Evolutionary conservation across 1,140 invertebrate species (phyloP).

Genomic region (Mizuhopecten yessoensis): DNA sequence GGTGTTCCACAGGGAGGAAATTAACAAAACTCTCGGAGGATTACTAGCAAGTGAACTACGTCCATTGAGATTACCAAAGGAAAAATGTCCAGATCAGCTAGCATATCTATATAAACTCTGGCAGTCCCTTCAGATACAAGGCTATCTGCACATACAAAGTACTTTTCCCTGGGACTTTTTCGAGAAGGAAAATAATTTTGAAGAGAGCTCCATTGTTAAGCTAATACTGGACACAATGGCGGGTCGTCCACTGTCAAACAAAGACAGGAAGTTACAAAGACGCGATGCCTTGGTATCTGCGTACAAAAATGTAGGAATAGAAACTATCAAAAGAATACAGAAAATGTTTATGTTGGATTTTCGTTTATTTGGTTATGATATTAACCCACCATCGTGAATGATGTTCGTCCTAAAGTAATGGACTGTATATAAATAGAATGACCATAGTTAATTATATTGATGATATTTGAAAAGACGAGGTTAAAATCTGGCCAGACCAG

Average conservation of each 20-base stretch:
- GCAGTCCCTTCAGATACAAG: background rate
- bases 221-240: background rate
- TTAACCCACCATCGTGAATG: background rate
- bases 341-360: constrained; percentile 46
- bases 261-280: background rate
- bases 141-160: background rate
- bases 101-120: background rate
- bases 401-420: too few relatives aligned
- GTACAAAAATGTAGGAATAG: background rate
- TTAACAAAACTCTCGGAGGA: background rate
- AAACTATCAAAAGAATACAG: background rate
- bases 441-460: too few relatives aligned
- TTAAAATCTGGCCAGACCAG: too few relatives aligned
- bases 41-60: background rate
- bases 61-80: background rate
- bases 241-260: background rate
- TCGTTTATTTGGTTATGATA: constrained; percentile 45
- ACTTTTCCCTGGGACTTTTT: background rate
- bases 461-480: too few relatives aligned
- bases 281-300: background rate
- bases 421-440: too few relatives aligned
- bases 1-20: background rate
- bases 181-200: background rate
- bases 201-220: background rate
- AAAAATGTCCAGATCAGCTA: background rate